These are phyloP conservation scores for Megalurothrips usitatus DNA, from an alignment of 2,888 invertebrate species.

Conservation along the genomic window DNA sequence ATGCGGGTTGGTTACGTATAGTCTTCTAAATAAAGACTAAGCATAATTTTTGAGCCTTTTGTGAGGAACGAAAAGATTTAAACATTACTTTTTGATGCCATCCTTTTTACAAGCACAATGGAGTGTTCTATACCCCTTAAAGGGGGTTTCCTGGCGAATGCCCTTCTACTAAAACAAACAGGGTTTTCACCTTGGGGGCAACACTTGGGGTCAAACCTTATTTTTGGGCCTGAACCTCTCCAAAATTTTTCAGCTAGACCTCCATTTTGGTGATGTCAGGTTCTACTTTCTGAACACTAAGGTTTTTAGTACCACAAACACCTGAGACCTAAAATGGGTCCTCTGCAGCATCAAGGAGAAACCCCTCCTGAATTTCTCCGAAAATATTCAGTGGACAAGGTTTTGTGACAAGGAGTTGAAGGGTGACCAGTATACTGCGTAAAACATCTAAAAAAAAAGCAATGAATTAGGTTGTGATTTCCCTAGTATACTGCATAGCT, in stretches of 20 bases:
- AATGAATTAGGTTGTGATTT: constrained; percentile 14
- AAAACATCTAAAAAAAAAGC: constrained; percentile 57
- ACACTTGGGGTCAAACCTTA: constrained; percentile 44
- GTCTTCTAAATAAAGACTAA: background rate
- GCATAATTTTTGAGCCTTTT: constrained; percentile 55
- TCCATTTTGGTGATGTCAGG: constrained; percentile 93
- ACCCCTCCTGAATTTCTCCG: constrained; percentile 85
- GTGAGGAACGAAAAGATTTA: constrained; percentile 51
- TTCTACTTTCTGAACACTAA: constrained; percentile 58
- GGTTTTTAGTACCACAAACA: constrained; percentile 61
- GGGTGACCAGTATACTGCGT: constrained; percentile 83
- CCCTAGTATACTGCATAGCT: constrained; percentile 31
- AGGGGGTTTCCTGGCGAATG: constrained; percentile 73
- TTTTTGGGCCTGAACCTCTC: constrained; percentile 75
- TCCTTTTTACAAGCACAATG: background rate
- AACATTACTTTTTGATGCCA: constrained; percentile 8
- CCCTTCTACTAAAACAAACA: constrained; percentile 85
- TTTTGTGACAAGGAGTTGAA: constrained; percentile 72
- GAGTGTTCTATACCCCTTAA: constrained; percentile 47
- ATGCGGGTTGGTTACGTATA: background rate
- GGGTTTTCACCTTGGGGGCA: constrained; percentile 49
- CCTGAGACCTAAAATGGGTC: constrained; percentile 70
- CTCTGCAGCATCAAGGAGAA: constrained; percentile 81
- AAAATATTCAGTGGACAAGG: constrained; percentile 78
- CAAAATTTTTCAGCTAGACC: constrained; percentile 70